phyloP scores from a whole-genome alignment of 2,113 vertebrate genomes.

The Myotis lucifugus region DNA sequence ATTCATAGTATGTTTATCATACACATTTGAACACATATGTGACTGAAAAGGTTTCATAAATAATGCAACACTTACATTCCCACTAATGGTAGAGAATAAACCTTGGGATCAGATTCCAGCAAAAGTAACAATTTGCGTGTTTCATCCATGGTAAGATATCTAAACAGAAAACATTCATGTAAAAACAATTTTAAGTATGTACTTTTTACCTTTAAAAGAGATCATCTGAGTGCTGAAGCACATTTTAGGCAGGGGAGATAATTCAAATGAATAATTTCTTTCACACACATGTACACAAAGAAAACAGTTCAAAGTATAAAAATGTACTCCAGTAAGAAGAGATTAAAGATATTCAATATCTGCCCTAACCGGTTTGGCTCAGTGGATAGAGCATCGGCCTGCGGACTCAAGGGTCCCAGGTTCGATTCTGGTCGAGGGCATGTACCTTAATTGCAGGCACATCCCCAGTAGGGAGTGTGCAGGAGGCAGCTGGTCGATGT shows the following conservation, averaged over 20 bases:
- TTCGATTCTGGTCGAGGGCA: too few species aligned
- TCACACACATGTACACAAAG: not conserved
- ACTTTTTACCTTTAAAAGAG: conserved; percentile 46
- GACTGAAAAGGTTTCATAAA: conserved; percentile 34
- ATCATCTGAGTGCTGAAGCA: not conserved
- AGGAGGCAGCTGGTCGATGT: too few species aligned
- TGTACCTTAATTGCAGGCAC: too few species aligned
- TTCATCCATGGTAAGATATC: conserved; percentile 97
- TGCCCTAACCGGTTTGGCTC: too few species aligned
- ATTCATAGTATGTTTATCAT: not conserved
- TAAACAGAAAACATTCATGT: conserved; percentile 79
- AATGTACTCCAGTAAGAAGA: not conserved
- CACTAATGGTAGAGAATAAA: conserved; percentile 91
- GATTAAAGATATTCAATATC: conserved; percentile 1
- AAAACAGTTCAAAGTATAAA: conserved; percentile 34
- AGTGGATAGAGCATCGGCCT: too few species aligned
- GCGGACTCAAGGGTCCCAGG: too few species aligned
- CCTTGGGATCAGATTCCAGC: conserved; percentile 96
- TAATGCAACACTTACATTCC: conserved; percentile 92
- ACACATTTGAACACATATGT: not conserved
- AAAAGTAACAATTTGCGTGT: conserved; percentile 94
- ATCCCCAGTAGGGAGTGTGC: too few species aligned
- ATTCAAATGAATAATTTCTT: conserved; percentile 23
- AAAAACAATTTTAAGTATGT: conserved; percentile 50
- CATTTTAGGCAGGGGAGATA: not conserved